Evolutionary conservation across 2,888 invertebrate genomes (phyloP).

Genomic region (Cylloceria caligata): DNA sequence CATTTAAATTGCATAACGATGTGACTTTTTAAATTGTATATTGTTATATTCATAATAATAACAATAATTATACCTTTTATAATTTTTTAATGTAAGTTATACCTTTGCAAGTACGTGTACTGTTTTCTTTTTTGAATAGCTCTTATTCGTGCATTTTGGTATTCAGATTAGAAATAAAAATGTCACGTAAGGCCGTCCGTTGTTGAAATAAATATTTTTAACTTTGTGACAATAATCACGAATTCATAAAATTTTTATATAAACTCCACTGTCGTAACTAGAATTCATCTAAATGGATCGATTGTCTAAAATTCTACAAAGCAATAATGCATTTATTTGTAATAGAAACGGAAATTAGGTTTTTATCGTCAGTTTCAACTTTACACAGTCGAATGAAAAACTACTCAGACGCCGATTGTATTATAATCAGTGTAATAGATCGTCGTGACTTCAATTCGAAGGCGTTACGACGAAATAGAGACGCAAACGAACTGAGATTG

Average conservation of each 20-base stretch:
- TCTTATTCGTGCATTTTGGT: too few relatives aligned
- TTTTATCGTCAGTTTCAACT: neutral
- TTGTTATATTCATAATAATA: too few relatives aligned
- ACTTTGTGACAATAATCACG: too few relatives aligned
- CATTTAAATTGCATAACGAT: neutral
- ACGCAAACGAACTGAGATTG: slow-evolving; percentile 5
- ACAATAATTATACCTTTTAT: too few relatives aligned
- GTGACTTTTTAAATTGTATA: neutral
- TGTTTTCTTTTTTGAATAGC: too few relatives aligned
- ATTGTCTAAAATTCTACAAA: neutral
- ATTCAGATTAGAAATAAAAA: too few relatives aligned
- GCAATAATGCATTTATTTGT: too few relatives aligned
- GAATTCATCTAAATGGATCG: neutral
- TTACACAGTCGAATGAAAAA: neutral
- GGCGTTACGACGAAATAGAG: neutral
- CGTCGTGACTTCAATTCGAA: neutral
- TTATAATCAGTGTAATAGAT: neutral
- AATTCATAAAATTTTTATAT: too few relatives aligned
- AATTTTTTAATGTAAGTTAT: neutral
- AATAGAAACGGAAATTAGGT: neutral
- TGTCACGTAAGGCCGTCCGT: too few relatives aligned
- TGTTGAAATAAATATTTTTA: too few relatives aligned
- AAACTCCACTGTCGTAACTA: too few relatives aligned
- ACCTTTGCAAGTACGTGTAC: neutral
- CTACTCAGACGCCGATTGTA: slow-evolving; percentile 22